Evolutionary conservation across 1,140 invertebrate species (phyloP).

Genomic region (Drosophila mauritiana): DNA sequence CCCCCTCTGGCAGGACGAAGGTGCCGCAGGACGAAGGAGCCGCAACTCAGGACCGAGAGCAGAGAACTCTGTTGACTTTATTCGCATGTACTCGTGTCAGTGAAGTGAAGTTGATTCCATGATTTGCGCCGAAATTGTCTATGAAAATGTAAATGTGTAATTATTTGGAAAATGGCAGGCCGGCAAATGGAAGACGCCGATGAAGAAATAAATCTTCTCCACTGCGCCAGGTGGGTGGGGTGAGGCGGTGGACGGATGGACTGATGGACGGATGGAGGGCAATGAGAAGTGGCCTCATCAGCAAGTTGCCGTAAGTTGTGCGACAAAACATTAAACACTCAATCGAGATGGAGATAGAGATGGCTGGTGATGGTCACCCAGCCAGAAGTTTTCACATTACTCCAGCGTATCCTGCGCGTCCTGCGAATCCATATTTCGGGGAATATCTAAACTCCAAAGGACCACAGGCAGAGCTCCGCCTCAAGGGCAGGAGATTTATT

Average conservation of each 20-base stretch:
- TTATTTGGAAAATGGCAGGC: conserved; percentile 75
- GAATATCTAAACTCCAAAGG: neutral
- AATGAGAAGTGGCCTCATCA: conserved; percentile 35
- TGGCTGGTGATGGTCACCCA: conserved; percentile 38
- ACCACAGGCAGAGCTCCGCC: too few relatives aligned
- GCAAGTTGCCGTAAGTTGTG: conserved; percentile 68
- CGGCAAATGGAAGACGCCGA: conserved; percentile 58
- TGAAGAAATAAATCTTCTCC: conserved; percentile 49
- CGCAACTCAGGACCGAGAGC: too few relatives aligned
- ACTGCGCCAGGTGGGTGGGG: conserved; percentile 2
- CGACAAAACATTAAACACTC: conserved; percentile 69
- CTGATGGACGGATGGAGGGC: neutral
- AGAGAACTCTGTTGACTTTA: conserved; percentile 53
- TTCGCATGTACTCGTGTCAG: conserved; percentile 30
- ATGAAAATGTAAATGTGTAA: conserved; percentile 82
- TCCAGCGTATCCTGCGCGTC: neutral
- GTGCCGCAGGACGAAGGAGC: too few relatives aligned
- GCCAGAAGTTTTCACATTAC: conserved; percentile 44
- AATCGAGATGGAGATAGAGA: conserved; percentile 32
- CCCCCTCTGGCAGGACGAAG: neutral
- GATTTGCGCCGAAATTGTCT: conserved; percentile 67
- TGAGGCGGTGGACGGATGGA: neutral
- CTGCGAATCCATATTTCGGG: neutral
- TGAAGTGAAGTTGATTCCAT: conserved; percentile 67
- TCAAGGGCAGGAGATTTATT: neutral